phyloP scores from a whole-genome alignment of 2,113 vertebrate species.

The Gasterosteus aculeatus region DNA sequence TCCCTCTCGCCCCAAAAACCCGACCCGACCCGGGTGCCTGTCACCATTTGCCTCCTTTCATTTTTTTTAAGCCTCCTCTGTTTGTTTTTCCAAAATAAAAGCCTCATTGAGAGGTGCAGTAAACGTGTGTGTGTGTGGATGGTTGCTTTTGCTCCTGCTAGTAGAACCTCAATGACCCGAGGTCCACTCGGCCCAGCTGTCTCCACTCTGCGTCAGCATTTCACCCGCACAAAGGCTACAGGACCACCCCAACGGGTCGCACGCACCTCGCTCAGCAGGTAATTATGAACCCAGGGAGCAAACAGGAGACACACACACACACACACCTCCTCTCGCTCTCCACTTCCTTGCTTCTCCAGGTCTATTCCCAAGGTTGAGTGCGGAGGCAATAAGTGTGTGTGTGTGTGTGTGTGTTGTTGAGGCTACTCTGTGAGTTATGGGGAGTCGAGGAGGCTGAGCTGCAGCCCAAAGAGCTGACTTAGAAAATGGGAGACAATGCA shows the following conservation, averaged over 20 bases:
- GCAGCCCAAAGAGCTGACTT: conserved; percentile 70
- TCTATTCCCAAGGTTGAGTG: conserved; percentile 70
- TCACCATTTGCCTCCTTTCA: conserved; percentile 63
- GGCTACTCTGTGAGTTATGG: conserved; percentile 70
- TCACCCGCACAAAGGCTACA: conserved; percentile 64
- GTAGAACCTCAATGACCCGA: conserved; percentile 73
- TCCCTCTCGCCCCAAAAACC: conserved; percentile 45
- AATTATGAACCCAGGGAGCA: conserved; percentile 67
- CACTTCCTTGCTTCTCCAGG: conserved; percentile 42
- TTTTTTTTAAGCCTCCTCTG: conserved; percentile 53
- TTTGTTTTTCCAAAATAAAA: conserved; percentile 77
- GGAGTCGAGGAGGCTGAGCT: conserved; percentile 34
- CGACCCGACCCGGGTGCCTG: conserved; percentile 40
- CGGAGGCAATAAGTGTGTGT: conserved; percentile 48
- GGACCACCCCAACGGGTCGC: conserved; percentile 67
- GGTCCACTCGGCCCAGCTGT: conserved; percentile 71
- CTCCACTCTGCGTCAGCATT: conserved; percentile 75
- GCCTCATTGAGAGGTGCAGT: conserved; percentile 55
- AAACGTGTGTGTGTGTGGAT: conserved; percentile 24
- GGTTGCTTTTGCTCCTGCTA: conserved; percentile 61
- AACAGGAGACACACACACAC: conserved; percentile 46
- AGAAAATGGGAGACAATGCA: conserved; percentile 66
- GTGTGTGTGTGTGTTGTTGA: conserved; percentile 30
- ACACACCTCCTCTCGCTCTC: conserved; percentile 25
- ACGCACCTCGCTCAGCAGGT: conserved; percentile 58